Percentiles rank a stretch among this genome's conserved stretches.
Evolutionary conservation across 2,888 invertebrate species (phyloP).

Genomic region (Leptopilina drosophilae): DNA sequence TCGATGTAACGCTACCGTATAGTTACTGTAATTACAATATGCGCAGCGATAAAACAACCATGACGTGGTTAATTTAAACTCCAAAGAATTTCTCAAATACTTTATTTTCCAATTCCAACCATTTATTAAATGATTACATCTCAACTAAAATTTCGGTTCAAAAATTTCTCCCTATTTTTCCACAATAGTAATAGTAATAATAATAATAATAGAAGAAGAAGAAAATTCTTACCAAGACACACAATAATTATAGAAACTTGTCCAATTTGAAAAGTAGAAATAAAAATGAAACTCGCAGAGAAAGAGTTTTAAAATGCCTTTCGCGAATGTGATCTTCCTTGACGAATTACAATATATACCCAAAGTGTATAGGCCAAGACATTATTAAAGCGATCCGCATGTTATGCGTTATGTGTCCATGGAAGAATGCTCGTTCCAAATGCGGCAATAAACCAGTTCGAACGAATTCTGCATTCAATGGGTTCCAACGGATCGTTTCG

Average conservation of each 20-base stretch:
- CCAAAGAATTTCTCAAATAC: conserved; percentile 7
- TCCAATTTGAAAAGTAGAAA: too few species aligned
- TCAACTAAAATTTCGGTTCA: too few species aligned
- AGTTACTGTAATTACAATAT: conserved; percentile 26
- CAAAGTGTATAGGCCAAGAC: not conserved
- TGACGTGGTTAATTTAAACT: conserved; percentile 20
- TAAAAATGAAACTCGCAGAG: not conserved
- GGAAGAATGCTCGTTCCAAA: conserved; percentile 35
- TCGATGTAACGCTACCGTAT: conserved; percentile 26
- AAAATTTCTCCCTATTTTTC: too few species aligned
- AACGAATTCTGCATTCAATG: conserved; percentile 29
- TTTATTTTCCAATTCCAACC: not conserved
- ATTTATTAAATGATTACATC: too few species aligned
- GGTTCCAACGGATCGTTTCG: conserved; percentile 37
- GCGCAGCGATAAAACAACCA: conserved; percentile 1
- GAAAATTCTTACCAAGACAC: too few species aligned
- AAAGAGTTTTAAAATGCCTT: too few species aligned
- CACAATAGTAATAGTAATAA: too few species aligned
- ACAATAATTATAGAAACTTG: too few species aligned
- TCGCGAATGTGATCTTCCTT: conserved; percentile 4
- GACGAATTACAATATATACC: conserved; percentile 12
- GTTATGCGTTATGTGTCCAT: conserved; percentile 25
- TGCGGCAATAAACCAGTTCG: conserved; percentile 38
- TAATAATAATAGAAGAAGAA: too few species aligned
- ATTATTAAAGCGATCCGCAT: conserved; percentile 33